Evolutionary conservation across 1,140 invertebrate species (phyloP), one percentile per base, ranked within the genome.

Genomic region (Papilio glaucus): DNA sequence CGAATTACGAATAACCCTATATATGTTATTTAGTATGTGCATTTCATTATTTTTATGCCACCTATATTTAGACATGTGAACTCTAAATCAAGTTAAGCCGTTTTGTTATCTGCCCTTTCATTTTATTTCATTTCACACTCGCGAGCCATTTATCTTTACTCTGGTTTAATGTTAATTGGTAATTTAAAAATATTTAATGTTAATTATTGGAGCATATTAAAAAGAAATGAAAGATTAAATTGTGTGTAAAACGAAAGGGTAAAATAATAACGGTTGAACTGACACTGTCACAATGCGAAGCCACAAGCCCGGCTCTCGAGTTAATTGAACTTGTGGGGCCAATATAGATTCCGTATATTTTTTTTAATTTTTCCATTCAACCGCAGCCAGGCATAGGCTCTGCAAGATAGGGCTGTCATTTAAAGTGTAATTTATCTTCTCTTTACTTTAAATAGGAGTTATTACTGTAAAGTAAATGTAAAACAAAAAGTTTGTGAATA

Each of bases 321-420:
- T 92, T 92, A 92, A 92, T 92, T 92, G 89, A 92, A 90, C 90
- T 86, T 86, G 86, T 73, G 90, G 88, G 90, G 84, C 85, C 90
- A 90, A 92, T 92, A 88, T 81, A 79, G 84, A 70, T 72, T 15
- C 24, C 24, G 45, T 72, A 73, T 67, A 72, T 79, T 81, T 84
- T 85, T 86, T 92, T 89, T 86, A 86, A 89, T 86, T 90, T 89
- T 90, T 88, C 77, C 86, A 85, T 75, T 86, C 73, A 86, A 84
- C 81, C 79, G 80, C 77, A 78, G 77, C 53, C 76, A 77, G 80
- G 78, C 79, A 83, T 72, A 71, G 69, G 57, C 72, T 76, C 39
- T 26, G 13, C 41, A 38, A 18, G 26, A 26, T 74, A 90, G 86
- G 87, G 87, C 5, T 88, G 83, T 7, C 42, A 42, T n/a, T 62